Evolutionary conservation across 2,888 invertebrate species (phyloP).

Genomic region (Acronicta psi): DNA sequence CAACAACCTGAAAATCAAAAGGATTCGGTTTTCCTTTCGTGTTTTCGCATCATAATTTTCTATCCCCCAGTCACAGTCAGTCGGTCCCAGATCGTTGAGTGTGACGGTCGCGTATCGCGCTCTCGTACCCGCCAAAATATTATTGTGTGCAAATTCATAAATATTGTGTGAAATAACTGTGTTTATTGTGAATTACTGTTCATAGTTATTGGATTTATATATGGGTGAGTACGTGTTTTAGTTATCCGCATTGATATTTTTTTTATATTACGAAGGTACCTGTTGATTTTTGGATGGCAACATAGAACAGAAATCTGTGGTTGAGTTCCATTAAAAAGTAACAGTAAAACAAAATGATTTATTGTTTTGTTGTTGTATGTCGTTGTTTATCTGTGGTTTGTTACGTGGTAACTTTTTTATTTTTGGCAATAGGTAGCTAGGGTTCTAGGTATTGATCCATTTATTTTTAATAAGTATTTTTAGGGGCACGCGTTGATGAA

Average conservation of each 20-base stretch:
- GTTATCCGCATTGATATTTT: conserved; percentile 4
- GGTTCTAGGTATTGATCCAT: not conserved
- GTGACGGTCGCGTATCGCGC: conserved; percentile 22
- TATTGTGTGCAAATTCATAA: conserved; percentile 44
- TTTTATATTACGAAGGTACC: conserved; percentile 33
- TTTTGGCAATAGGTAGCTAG: not conserved
- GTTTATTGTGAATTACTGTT: conserved; percentile 39
- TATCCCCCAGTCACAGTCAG: conserved; percentile 30
- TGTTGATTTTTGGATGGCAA: conserved; percentile 54
- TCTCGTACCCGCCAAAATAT: conserved; percentile 31
- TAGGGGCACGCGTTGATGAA: too few relatives aligned
- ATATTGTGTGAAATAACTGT: conserved; percentile 52
- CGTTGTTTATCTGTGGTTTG: conserved; percentile 4
- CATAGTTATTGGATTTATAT: conserved; percentile 41
- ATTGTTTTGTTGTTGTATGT: conserved; percentile 9
- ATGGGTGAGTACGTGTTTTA: conserved; percentile 49
- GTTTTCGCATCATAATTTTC: conserved; percentile 41
- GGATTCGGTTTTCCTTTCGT: conserved; percentile 33
- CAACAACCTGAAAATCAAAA: conserved; percentile 27
- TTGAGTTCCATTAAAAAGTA: conserved; percentile 22
- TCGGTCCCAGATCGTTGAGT: conserved; percentile 35
- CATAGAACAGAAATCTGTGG: conserved; percentile 21
- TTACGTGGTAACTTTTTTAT: not conserved
- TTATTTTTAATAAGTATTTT: not conserved
- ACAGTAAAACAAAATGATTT: conserved; percentile 12